Evolutionary conservation across 2,113 vertebrate genomes (phyloP).

Genomic region (Centropristis striata): DNA sequence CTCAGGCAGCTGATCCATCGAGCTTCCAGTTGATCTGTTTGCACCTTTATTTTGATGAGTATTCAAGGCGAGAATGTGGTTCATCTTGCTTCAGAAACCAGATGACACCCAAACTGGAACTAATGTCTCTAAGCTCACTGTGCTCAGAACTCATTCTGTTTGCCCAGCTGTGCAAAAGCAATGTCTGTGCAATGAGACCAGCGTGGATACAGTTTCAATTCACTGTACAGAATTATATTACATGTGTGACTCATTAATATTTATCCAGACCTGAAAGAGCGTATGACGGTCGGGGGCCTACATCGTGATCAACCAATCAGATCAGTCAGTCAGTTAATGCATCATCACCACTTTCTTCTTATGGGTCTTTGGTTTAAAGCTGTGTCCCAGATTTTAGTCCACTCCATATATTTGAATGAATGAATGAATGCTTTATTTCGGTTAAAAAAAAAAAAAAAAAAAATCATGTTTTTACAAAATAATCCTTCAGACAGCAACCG

Average conservation of each 20-base stretch:
- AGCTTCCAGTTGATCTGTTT: conserved; percentile 21
- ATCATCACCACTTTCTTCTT: too few species aligned
- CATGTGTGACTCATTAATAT: background rate
- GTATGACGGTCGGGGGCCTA: background rate
- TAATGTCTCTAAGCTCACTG: conserved; percentile 52
- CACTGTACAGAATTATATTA: background rate
- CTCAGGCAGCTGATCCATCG: conserved; percentile 34
- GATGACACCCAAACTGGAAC: conserved; percentile 59
- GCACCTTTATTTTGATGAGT: conserved; percentile 31
- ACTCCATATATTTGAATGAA: too few species aligned
- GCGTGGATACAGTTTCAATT: background rate
- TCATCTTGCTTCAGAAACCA: conserved; percentile 29
- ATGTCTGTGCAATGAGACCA: conserved; percentile 50
- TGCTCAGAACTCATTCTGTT: conserved; percentile 38
- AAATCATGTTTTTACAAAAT: too few species aligned
- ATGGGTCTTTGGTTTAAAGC: too few species aligned
- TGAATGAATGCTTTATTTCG: too few species aligned
- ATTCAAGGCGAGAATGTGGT: conserved; percentile 34
- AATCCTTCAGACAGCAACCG: too few species aligned
- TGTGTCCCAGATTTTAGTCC: too few species aligned
- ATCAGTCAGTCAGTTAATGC: too few species aligned
- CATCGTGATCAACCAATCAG: background rate
- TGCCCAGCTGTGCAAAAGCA: conserved; percentile 34
- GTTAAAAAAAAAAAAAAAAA: too few species aligned
- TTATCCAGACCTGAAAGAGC: background rate